phyloP scores from a whole-genome alignment of 1,140 invertebrate species.

The Euura saliciscinereae region DNA sequence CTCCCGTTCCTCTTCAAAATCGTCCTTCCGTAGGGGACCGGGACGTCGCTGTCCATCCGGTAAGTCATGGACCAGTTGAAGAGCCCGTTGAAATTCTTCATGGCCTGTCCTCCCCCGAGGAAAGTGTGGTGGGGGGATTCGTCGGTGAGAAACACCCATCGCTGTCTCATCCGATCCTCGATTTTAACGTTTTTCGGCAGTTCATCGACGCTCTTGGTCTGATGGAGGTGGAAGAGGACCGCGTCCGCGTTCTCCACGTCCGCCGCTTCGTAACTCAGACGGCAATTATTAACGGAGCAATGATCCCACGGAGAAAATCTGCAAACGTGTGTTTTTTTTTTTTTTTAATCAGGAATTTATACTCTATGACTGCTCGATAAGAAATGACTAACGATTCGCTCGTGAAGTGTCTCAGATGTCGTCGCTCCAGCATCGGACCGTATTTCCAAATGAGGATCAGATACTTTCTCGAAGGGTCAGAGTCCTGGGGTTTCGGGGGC shows the following conservation, averaged over 20 bases:
- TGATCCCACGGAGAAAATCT: conserved; percentile 60
- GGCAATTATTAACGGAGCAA: conserved; percentile 64
- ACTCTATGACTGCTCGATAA: too few species aligned
- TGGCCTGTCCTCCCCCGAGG: conserved; percentile 37
- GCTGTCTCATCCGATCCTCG: conserved; percentile 48
- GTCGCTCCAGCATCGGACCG: conserved; percentile 48
- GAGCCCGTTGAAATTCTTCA: conserved; percentile 61
- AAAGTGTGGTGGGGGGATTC: conserved; percentile 67
- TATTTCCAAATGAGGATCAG: conserved; percentile 55
- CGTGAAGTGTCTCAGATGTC: conserved; percentile 49
- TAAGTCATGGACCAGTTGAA: conserved; percentile 85
- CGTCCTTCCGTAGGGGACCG: conserved; percentile 71
- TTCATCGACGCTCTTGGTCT: conserved; percentile 45
- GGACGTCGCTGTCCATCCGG: conserved; percentile 70
- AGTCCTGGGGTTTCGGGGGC: conserved; percentile 10
- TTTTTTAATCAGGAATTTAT: too few species aligned
- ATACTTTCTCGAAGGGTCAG: conserved; percentile 19
- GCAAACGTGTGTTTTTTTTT: conserved; percentile 12
- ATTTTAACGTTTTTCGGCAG: conserved; percentile 45
- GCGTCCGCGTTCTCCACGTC: conserved; percentile 59
- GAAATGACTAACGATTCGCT: conserved; percentile 35
- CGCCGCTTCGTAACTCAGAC: conserved; percentile 55
- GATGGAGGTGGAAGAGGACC: conserved; percentile 65
- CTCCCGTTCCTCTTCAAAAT: conserved; percentile 39
- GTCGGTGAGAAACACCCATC: conserved; percentile 68